Percentiles rank a stretch among this genome's conserved stretches.
phyloP scores from a whole-genome alignment of 2,797 vertebrate species.

The Danio albolineatus region DNA sequence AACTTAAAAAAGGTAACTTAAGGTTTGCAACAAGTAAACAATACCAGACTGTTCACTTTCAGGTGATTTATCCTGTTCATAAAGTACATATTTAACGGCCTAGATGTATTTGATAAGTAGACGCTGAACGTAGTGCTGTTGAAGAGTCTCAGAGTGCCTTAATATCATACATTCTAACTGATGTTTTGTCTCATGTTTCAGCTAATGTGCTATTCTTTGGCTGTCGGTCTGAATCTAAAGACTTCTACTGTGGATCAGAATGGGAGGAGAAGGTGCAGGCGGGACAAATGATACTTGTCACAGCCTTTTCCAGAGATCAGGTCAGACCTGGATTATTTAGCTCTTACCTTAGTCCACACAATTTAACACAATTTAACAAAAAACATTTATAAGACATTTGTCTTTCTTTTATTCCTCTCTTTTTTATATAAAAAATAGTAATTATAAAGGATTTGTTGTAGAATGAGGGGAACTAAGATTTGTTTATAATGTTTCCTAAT shows the following conservation, averaged over 20 bases:
- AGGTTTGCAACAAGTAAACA: no score
- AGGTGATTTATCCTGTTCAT: neutral
- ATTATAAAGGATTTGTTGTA: no score
- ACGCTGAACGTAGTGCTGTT: neutral
- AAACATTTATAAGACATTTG: no score
- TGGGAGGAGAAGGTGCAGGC: constrained; percentile 82
- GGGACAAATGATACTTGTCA: constrained; percentile 83
- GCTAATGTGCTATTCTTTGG: constrained; percentile 91
- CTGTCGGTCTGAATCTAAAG: constrained; percentile 85
- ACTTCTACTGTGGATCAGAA: constrained; percentile 89
- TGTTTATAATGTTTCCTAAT: no score
- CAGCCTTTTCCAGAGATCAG: constrained; percentile 96
- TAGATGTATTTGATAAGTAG: neutral
- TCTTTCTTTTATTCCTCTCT: no score
- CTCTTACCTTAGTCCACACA: no score
- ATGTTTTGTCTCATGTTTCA: constrained; percentile 57
- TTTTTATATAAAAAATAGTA: no score
- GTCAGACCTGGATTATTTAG: constrained; percentile 67
- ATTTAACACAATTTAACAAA: no score
- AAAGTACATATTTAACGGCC: neutral
- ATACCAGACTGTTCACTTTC: no score
- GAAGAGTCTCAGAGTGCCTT: neutral
- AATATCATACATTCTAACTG: neutral
- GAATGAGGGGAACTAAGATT: no score
- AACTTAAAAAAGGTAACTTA: no score